Evolutionary conservation across 2,888 invertebrate species (phyloP).

Genomic region (Orchesellides sinensis): DNA sequence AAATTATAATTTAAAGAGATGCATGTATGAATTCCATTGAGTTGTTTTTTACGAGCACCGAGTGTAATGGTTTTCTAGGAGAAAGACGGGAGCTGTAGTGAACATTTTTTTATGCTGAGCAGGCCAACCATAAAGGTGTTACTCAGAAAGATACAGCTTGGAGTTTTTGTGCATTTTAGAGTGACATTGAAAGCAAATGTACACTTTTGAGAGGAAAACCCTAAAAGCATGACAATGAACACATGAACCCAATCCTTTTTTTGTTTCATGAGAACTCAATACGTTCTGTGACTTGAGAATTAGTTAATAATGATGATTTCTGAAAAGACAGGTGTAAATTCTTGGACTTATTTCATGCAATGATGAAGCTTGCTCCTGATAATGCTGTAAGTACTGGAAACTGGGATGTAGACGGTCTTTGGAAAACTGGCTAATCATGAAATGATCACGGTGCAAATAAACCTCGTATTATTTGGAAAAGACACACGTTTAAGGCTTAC

Average conservation of each 20-base stretch:
- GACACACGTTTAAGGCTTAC: not conserved
- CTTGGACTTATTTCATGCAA: slow-evolving; percentile 29
- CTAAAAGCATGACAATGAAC: not conserved
- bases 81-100: too few species aligned
- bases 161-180: too few species aligned
- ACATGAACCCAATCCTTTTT: slow-evolving; percentile 1
- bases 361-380: too few species aligned
- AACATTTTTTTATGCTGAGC: slow-evolving; percentile 26
- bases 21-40: slow-evolving; percentile 16
- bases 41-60: slow-evolving; percentile 42
- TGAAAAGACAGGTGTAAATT: slow-evolving; percentile 49
- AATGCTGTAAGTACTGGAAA: not conserved
- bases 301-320: slow-evolving; percentile 33
- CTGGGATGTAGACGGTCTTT: too few species aligned
- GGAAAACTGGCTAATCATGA: not conserved
- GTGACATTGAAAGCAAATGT: slow-evolving; percentile 27
- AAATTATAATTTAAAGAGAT: slow-evolving; percentile 27
- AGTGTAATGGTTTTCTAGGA: slow-evolving; percentile 27
- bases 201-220: slow-evolving; percentile 21
- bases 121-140: slow-evolving; percentile 49
- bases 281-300: not conserved
- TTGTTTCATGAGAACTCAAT: slow-evolving; percentile 32
- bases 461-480: not conserved
- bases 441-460: not conserved
- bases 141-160: slow-evolving; percentile 12